These are phyloP conservation scores for Pristiophorus japonicus DNA, from an alignment of 2,113 vertebrate genomes.

Conservation along the genomic window DNA sequence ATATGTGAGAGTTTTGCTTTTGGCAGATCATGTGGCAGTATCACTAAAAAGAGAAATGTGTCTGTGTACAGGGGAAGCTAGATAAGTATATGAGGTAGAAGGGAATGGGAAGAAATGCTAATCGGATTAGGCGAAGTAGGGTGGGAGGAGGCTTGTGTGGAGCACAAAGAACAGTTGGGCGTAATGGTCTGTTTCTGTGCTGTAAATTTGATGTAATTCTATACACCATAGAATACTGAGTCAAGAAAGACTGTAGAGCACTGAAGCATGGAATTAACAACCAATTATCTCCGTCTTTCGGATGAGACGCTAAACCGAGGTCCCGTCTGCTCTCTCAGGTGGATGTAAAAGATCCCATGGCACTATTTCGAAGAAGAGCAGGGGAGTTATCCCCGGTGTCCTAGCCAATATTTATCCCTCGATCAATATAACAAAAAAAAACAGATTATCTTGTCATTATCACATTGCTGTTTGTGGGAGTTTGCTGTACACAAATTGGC, in stretches of 20 bases:
- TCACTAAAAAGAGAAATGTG: background rate
- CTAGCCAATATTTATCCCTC: too few relatives aligned
- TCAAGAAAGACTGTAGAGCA: background rate
- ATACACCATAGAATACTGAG: background rate
- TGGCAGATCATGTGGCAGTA: background rate
- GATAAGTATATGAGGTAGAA: background rate
- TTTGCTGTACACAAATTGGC: too few relatives aligned
- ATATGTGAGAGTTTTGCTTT: background rate
- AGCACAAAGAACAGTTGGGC: background rate
- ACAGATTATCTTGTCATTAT: too few relatives aligned
- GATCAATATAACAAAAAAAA: too few relatives aligned
- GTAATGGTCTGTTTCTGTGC: background rate
- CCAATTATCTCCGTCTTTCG: too few relatives aligned
- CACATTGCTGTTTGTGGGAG: too few relatives aligned
- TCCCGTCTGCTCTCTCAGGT: too few relatives aligned
- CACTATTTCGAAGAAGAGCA: too few relatives aligned
- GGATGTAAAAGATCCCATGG: too few relatives aligned
- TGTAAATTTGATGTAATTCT: background rate
- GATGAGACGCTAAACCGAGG: too few relatives aligned
- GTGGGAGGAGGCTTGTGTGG: background rate
- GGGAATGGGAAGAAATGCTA: background rate
- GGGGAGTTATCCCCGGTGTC: too few relatives aligned
- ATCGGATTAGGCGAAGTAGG: background rate
- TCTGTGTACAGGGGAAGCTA: background rate
- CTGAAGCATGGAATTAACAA: background rate